Conservation (phyloP, 2,797 vertebrate genomes). For the Hybognathus amarus region DNA sequence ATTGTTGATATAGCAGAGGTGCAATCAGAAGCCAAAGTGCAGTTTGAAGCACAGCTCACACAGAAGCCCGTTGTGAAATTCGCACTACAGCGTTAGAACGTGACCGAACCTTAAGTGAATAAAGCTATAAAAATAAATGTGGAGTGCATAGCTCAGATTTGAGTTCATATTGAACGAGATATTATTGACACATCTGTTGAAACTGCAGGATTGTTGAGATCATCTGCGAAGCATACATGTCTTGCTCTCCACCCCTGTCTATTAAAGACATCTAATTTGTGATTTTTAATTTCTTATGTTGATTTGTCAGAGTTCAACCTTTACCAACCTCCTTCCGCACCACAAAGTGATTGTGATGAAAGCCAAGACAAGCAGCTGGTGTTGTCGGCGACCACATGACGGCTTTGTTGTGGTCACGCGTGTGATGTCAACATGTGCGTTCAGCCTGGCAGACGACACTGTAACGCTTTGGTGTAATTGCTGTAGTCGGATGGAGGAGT, state of each 20-base stretch:
- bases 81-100: background rate
- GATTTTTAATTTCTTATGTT: background rate
- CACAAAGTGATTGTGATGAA: background rate
- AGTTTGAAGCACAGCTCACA: background rate
- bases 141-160: background rate
- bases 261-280: background rate
- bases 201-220: background rate
- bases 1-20: background rate
- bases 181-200: background rate
- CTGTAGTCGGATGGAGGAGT: slow-evolving; percentile 29
- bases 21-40: background rate
- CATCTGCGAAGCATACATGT: background rate
- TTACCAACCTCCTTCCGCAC: background rate
- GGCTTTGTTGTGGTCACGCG: slow-evolving; percentile 3
- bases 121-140: background rate
- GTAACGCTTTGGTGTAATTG: background rate
- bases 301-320: background rate
- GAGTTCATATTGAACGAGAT: background rate
- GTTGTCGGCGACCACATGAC: background rate
- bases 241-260: background rate
- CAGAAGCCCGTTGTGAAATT: background rate
- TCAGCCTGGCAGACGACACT: background rate
- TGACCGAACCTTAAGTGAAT: background rate
- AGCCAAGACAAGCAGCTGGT: background rate
- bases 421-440: background rate